Percentiles rank a stretch among this genome's conserved stretches.
Conservation (phyloP, 92 coral and sea anemone species). For the Umimayanthus kanabou region DNA sequence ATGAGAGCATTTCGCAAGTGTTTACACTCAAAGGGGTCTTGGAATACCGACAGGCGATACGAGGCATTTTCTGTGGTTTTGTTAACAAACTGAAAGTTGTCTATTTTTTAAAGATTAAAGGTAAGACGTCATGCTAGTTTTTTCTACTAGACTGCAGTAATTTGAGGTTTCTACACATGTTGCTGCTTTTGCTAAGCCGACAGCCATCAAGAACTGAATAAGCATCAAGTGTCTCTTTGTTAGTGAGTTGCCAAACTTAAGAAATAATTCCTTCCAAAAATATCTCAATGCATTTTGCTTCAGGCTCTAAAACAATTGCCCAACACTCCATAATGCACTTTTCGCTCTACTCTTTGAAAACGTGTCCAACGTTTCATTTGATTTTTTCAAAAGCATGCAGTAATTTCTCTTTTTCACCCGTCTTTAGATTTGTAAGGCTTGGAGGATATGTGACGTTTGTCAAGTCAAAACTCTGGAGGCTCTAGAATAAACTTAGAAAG, state of each 20-base stretch:
- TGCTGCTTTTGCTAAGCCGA: not conserved
- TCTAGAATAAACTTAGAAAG: not conserved
- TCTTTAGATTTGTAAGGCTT: not conserved
- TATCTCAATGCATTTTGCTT: not conserved
- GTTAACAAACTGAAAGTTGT: not conserved
- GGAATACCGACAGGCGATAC: too few species aligned
- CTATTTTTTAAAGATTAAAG: not conserved
- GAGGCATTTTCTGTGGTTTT: too few species aligned
- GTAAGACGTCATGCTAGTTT: too few species aligned
- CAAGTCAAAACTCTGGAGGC: not conserved
- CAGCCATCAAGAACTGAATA: not conserved
- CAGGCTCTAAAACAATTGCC: not conserved
- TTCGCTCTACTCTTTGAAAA: not conserved
- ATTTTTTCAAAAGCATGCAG: not conserved
- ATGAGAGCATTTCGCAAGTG: too few species aligned
- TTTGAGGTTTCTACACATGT: not conserved
- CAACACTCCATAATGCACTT: not conserved
- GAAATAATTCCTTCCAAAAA: not conserved
- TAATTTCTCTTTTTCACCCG: not conserved
- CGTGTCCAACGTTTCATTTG: not conserved
- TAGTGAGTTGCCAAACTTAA: not conserved
- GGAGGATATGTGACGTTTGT: not conserved
- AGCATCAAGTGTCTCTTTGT: not conserved
- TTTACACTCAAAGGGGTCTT: too few species aligned
- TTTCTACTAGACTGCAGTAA: not conserved